phyloP scores from a whole-genome alignment of 2,888 invertebrate genomes.

The Drosophila nigritarsus region DNA sequence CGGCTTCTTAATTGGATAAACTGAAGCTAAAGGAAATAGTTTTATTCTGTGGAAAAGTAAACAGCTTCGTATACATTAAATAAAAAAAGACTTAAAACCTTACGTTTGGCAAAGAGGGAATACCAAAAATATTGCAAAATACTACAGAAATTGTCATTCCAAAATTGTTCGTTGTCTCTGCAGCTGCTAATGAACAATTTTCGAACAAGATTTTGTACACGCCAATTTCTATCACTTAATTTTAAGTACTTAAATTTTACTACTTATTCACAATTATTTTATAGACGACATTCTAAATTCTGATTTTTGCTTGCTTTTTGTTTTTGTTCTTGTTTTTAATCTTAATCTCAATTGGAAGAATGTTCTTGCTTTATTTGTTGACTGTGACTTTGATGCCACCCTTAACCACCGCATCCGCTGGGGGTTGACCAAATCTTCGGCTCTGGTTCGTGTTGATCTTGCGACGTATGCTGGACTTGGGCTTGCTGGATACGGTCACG shows the following conservation, averaged over 20 bases:
- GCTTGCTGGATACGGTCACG: slow-evolving; percentile 44
- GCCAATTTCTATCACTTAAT: slow-evolving; percentile 27
- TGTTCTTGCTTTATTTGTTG: slow-evolving; percentile 45
- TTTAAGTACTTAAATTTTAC: slow-evolving; percentile 36
- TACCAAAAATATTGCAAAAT: slow-evolving; percentile 29
- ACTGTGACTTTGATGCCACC: slow-evolving; percentile 83
- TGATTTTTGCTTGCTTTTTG: not conserved
- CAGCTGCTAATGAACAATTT: slow-evolving; percentile 61
- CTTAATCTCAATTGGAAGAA: slow-evolving; percentile 49
- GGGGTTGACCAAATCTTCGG: slow-evolving; percentile 77
- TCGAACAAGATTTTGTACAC: slow-evolving; percentile 69
- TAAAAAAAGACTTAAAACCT: slow-evolving; percentile 41
- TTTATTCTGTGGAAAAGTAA: slow-evolving; percentile 24
- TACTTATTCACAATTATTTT: slow-evolving; percentile 31
- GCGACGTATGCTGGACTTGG: slow-evolving; percentile 75
- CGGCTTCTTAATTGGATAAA: slow-evolving; percentile 16
- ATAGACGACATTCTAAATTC: slow-evolving; percentile 4
- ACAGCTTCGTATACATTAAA: slow-evolving; percentile 45
- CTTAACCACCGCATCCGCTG: slow-evolving; percentile 83
- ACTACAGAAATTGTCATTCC: slow-evolving; percentile 66
- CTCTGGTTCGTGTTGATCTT: slow-evolving; percentile 72
- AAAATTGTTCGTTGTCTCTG: slow-evolving; percentile 63
- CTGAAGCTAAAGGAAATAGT: slow-evolving; percentile 26
- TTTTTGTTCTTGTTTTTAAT: not conserved
- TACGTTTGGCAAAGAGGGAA: slow-evolving; percentile 52